phyloP scores from a whole-genome alignment of 2,797 vertebrate species.

The Coccyzus lansbergi region DNA sequence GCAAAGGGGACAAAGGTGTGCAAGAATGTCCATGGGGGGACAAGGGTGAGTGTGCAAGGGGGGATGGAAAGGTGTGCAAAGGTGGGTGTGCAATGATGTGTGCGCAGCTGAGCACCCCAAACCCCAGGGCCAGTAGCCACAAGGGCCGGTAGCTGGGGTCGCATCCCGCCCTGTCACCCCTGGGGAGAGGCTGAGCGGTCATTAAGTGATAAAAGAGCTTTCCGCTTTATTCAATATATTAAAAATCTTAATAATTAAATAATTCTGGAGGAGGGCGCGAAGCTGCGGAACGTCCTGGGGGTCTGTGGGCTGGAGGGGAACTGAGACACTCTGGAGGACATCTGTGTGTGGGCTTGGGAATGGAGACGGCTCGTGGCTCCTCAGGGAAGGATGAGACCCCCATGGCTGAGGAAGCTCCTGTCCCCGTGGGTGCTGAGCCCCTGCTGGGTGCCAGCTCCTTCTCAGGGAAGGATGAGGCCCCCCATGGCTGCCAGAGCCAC shows the following conservation, averaged over 20 bases:
- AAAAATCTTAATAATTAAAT: constrained; percentile 63
- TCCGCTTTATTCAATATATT: constrained; percentile 64
- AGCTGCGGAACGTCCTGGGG: not conserved
- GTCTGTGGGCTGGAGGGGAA: too few relatives aligned
- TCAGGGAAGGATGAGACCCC: not conserved
- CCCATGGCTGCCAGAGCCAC: fast-evolving
- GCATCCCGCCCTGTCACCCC: fast-evolving
- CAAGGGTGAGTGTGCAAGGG: too few relatives aligned
- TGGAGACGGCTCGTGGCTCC: too few relatives aligned
- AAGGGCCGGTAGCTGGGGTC: not conserved
- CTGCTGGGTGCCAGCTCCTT: not conserved
- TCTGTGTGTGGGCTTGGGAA: not conserved
- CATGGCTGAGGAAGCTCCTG: fast-evolving
- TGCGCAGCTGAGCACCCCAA: too few relatives aligned
- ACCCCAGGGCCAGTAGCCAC: too few relatives aligned
- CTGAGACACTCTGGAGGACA: not conserved
- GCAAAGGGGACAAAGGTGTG: too few relatives aligned
- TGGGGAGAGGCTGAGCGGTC: not conserved
- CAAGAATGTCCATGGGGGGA: too few relatives aligned
- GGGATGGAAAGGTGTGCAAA: too few relatives aligned
- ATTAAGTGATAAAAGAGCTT: not conserved
- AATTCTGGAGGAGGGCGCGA: not conserved
- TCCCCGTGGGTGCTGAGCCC: too few relatives aligned
- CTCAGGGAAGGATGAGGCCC: not conserved
- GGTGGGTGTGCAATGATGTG: too few relatives aligned